Conservation (phyloP, 64 coral and sea anemone genomes). For the Porites australiensis region DNA sequence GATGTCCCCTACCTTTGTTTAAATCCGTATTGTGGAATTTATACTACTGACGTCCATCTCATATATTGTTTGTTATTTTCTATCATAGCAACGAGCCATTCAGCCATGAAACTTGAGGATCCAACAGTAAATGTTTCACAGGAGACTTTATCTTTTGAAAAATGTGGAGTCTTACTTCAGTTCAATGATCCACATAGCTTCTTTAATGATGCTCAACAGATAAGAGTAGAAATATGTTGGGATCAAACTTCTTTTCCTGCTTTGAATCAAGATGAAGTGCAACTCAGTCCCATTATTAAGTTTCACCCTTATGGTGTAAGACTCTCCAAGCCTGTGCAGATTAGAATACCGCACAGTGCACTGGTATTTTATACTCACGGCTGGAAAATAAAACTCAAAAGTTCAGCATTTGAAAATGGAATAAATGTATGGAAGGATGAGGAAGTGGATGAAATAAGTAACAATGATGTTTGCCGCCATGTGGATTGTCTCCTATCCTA, state of each 20-base stretch:
- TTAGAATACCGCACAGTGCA: slow-evolving; percentile 63
- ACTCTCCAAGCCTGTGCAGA: background rate
- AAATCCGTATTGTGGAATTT: too few species aligned
- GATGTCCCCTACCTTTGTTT: too few species aligned
- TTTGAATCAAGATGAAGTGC: slow-evolving; percentile 19
- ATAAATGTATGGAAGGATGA: background rate
- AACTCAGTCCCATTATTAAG: slow-evolving; percentile 59
- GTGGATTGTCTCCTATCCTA: slow-evolving; percentile 21
- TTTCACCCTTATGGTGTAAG: slow-evolving; percentile 12
- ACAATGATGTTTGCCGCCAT: slow-evolving; percentile 14
- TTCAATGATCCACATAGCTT: slow-evolving; percentile 22
- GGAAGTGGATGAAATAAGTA: background rate
- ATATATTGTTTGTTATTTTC: background rate
- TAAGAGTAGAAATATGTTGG: slow-evolving; percentile 16
- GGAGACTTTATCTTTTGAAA: slow-evolving; percentile 28
- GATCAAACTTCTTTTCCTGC: background rate
- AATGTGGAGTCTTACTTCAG: slow-evolving; percentile 36
- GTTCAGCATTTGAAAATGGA: background rate
- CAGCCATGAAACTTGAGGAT: background rate
- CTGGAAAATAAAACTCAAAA: slow-evolving; percentile 19
- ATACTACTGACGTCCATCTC: too few species aligned
- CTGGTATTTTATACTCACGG: background rate
- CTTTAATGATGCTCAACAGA: background rate
- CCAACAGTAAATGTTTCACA: slow-evolving; percentile 3
- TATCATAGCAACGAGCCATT: background rate